A percentile compares a stretch with the other conserved stretches of the same genome.
Conservation (phyloP, 1,140 invertebrate species). For the Samia ricini region DNA sequence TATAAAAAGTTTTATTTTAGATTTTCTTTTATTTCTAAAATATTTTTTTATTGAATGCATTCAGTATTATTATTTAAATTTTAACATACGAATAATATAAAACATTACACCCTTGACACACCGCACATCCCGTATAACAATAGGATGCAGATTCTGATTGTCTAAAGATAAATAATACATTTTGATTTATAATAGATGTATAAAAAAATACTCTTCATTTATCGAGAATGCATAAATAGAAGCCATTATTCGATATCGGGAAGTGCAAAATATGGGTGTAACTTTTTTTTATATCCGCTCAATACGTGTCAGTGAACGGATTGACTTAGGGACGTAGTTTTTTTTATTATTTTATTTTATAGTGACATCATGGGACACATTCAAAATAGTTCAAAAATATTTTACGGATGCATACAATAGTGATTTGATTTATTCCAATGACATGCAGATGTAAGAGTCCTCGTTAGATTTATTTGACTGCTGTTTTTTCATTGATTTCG, state of each 20-base stretch:
- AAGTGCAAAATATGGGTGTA: slow-evolving; percentile 77
- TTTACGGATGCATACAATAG: slow-evolving; percentile 73
- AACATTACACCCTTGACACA: slow-evolving; percentile 75
- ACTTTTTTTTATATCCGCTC: slow-evolving; percentile 58
- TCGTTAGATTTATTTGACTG: slow-evolving; percentile 76
- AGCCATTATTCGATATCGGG: slow-evolving; percentile 73
- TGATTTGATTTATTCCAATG: slow-evolving; percentile 76
- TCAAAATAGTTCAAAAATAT: slow-evolving; percentile 76
- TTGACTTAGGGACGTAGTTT: slow-evolving; percentile 63
- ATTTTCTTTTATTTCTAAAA: too few relatives aligned
- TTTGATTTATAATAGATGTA: slow-evolving; percentile 75
- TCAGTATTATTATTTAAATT: slow-evolving; percentile 15
- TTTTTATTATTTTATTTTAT: slow-evolving; percentile 43
- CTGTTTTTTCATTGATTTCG: slow-evolving; percentile 66
- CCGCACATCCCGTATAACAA: slow-evolving; percentile 73
- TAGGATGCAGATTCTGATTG: slow-evolving; percentile 74
- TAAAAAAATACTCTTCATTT: slow-evolving; percentile 76
- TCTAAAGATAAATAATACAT: slow-evolving; percentile 77
- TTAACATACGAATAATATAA: slow-evolving; percentile 20
- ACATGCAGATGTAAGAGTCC: slow-evolving; percentile 73
- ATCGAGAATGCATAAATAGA: slow-evolving; percentile 76
- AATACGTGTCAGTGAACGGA: slow-evolving; percentile 72
- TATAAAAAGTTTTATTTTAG: too few relatives aligned
- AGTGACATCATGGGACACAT: slow-evolving; percentile 40
- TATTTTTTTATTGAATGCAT: not conserved